Evolutionary conservation across 2,797 vertebrate species (phyloP), one percentile per base, ranked within the genome.

Genomic region (Pseudomugil tenellus): DNA sequence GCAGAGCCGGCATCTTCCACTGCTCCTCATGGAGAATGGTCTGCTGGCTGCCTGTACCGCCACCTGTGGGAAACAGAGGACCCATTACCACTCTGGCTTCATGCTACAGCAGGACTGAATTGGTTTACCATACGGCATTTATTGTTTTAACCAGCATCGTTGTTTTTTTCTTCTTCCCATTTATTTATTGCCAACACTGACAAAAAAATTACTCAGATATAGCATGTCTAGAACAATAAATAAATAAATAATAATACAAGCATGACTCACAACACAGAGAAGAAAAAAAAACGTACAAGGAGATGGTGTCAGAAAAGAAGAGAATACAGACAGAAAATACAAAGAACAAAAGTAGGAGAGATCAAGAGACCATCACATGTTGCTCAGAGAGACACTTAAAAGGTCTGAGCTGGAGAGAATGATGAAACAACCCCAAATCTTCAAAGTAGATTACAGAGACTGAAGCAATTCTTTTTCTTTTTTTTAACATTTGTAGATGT

Each of bases 1-100:
- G 94, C 95, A 96, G 95, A 96, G 96, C 95, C 95, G 95, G 96
- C 96, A 98, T 97, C 95, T 97, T 98, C 96, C 94, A 96, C 95
- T 92, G 94, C 96, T 97, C 96, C 96, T 96, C 96, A 98, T 98
- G 96, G 96, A 96, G 96, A 97, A 94, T 73, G 94, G 94, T 96
- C 95, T 96, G 95, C 94, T 94, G 95, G 94, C 93, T 94, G 92
- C 95, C 93, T 93, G 93, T 94, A 91, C 93, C 92, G 89, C 95
- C 94, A 95, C 95, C 95, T 96, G 87, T 29, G 59, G 57, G 62
- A 65, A 32, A 63, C n/a, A 31, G 54, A 53, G 2, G 12, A 54
- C 7, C 8, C 57, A 43, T 43, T 9, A 53, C 19, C 26, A 54
- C 26, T 9, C 26, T 14, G n/a, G 19, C 3, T 41, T 28, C 23